A percentile compares a stretch with the other conserved stretches of the same genome.
These are phyloP conservation scores for Bergia puertoricense DNA, from an alignment of 92 coral and sea anemone species.

Conservation along the genomic window DNA sequence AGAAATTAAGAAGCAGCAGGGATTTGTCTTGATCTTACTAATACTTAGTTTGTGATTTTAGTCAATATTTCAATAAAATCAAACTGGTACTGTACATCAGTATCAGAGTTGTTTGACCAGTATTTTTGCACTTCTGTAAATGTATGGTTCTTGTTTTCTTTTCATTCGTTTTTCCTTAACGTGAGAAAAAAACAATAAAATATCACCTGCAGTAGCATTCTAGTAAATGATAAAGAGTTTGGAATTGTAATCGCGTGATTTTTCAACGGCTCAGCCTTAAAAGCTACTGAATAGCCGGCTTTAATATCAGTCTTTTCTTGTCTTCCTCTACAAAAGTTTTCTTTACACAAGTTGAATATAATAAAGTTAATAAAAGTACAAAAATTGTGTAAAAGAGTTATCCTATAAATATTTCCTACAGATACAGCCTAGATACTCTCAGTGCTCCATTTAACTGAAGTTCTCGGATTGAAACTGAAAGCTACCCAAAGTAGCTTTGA, in stretches of 20 bases:
- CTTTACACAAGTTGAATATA: too few species aligned
- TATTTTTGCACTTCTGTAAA: too few species aligned
- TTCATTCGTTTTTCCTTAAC: not conserved
- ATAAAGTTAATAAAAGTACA: too few species aligned
- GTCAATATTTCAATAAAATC: not conserved
- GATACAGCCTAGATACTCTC: too few species aligned
- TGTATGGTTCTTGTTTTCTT: not conserved
- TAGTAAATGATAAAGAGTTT: not conserved
- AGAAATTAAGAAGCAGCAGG: not conserved
- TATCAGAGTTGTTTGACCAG: not conserved
- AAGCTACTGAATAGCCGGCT: too few species aligned
- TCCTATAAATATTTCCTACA: too few species aligned
- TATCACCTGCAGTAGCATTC: not conserved
- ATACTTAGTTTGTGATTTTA: too few species aligned
- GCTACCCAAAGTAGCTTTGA: not conserved
- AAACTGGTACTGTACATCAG: not conserved
- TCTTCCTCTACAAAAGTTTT: not conserved
- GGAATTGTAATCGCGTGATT: not conserved
- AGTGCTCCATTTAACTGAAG: too few species aligned
- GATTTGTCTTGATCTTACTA: not conserved
- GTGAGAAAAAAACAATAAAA: not conserved
- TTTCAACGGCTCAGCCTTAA: not conserved
- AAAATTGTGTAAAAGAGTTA: too few species aligned
- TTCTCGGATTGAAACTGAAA: too few species aligned
- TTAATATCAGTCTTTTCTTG: not conserved